Base-by-base conservation (phyloP, 92 coral and sea anemone genomes). In the Phymanthus crucifer region DNA sequence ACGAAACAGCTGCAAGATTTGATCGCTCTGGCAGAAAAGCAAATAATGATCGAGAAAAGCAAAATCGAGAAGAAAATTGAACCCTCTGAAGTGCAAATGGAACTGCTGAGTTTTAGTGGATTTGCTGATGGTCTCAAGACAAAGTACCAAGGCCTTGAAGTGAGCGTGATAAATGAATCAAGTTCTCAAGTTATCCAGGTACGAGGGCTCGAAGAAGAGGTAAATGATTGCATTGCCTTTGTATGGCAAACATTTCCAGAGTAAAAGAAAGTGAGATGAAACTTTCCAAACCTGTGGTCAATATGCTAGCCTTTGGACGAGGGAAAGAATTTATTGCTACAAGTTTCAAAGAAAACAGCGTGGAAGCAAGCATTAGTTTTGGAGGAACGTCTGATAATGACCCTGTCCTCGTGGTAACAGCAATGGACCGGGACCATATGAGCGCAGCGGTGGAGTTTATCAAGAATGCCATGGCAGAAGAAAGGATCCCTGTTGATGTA, bases 191-290 rank as follows among this genome's bases (percentile, higher is more conserved):
- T 66, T 10, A 73, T 90, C 29, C 36, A 50, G 12, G 65, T 90
- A n/a, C 61, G 54, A 29, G 89, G 91, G 12, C 91, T 86, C 24
- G 0, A 76, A n/a, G 65, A 54, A 7, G 31, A 57, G 37, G 67
- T 83, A 26, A 78, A 57, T 34, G 88, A 84, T 37, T 86, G 86
- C 2, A 57, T 36, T 19, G 54, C 71, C 3, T 40, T 11, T 4
- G 64, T 90, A 0, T 90, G 81, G 84, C 54, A 90, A 32, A 37
- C 77, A 14, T 87, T n/a, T 78, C 85, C 4, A 87, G 73, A n/a
- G 35, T 70, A 43, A 74, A 76, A 57, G 87, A 80, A 13, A 32
- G 31, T 24, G 36, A 76, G 3, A 71, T 84, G 12, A 79, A 84
- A 33, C 71, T 84, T 40, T 48, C 88, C 21, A 64, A 33, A 7